These are phyloP conservation scores for Drosophila kanekoi DNA, from an alignment of 2,888 invertebrate species.

Conservation along the genomic window DNA sequence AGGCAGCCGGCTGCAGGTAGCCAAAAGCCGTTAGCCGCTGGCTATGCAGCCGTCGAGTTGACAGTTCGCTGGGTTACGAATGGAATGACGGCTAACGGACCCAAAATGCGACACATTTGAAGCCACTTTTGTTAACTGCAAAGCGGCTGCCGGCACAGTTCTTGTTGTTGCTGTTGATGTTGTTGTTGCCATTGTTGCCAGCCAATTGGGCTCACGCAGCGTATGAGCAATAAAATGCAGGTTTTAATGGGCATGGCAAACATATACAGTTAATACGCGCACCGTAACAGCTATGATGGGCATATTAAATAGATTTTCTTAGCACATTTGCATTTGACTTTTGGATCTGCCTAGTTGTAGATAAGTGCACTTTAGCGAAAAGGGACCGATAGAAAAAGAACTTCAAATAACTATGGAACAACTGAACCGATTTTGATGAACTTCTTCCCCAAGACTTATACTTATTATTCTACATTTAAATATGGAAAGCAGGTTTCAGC, in stretches of 20 bases:
- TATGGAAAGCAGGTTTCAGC: no score
- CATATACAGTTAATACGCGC: conserved; percentile 46
- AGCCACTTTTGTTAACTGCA: conserved; percentile 63
- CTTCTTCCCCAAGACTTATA: no score
- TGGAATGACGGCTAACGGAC: conserved; percentile 39
- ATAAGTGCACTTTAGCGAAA: not conserved
- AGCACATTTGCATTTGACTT: not conserved
- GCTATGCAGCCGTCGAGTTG: conserved; percentile 40
- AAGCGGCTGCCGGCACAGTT: conserved; percentile 24
- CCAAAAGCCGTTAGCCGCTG: conserved; percentile 19
- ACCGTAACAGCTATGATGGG: conserved; percentile 20
- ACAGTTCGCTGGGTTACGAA: conserved; percentile 57
- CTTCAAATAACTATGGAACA: not conserved
- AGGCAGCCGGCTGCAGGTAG: not conserved
- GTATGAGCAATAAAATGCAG: conserved; percentile 65
- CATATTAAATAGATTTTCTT: conserved; percentile 23
- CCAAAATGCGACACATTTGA: conserved; percentile 38
- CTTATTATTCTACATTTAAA: no score
- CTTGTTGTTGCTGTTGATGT: conserved; percentile 12
- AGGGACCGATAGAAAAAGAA: no score
- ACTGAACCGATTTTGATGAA: not conserved
- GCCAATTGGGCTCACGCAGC: conserved; percentile 53
- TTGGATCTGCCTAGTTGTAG: not conserved
- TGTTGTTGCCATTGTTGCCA: conserved; percentile 15
- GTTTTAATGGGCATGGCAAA: conserved; percentile 44